Evolutionary conservation across 2,888 invertebrate genomes (phyloP), one percentile per base, ranked within the genome.

Genomic region (Drosophila testacea): DNA sequence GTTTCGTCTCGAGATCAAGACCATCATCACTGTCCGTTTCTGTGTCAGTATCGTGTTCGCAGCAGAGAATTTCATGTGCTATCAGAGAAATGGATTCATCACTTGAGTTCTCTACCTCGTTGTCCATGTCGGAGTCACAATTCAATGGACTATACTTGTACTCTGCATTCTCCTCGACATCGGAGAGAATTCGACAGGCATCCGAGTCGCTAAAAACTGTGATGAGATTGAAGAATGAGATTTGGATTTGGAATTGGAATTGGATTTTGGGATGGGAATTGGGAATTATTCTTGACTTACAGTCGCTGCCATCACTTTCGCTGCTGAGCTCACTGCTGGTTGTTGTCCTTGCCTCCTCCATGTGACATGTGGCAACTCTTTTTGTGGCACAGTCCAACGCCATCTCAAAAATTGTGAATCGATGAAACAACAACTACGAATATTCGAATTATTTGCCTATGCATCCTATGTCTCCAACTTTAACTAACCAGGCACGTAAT

Each of bases 61-160:
- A 83, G 73, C 81, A 86, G 39, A 76, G 81, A n/a, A 77, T 81
- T 34, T 81, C 84, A 41, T 83, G 73, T 7, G 64, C 71, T n/a
- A 87, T 48, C 44, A 81, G 51, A 1, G 88, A 78, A 0, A 69
- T 28, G 4, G 86, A 66, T 41, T 82, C 86, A 2, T 88, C 77
- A 39, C 68, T 65, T 3, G 36, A 51, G 1, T 48, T 36, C 0
- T 46, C 62, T 39, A 16, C 42, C 4, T 74, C 61, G 10, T 28
- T 56, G 1, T 66, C 57, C 13, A 32, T 4, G 11, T 82, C 77
- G 11, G 67, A 65, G n/a, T 83, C 84, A 6, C 52, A 65, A 0
- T 38, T 46, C 2, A 81, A 55, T 5, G 50, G 75, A 7, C 42
- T 68, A 27, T 81, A 81, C n/a, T 50, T 47, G 10, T 34, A 73